Base-by-base conservation (phyloP, 2,113 vertebrate species). In the Hydrochoerus hydrochaeris region DNA sequence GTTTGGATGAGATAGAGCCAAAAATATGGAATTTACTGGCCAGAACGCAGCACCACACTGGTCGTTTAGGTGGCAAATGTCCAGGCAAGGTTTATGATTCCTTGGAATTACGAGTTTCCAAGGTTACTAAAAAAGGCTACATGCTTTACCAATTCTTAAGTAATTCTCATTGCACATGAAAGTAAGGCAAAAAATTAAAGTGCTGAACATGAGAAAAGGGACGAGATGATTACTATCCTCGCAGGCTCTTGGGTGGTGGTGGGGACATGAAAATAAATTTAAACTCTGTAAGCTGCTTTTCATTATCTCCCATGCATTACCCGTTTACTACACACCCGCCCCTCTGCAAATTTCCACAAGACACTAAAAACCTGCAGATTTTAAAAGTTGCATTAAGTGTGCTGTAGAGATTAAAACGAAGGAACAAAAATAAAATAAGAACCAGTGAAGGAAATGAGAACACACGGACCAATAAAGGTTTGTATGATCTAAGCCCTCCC, bases 21-120 rank as follows among this genome's bases (percentile, higher is more conserved):
- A 99, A 97, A 99, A 99, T 99, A 99, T 99, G 99, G 99, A 99
- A 99, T 99, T 99, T 99, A 99, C 99, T 99, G 99, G 99, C 99
- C 99, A 99, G 99, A 99, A 99, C 99, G 99, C 99, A 99, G 99
- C 99, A 99, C 99, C 99, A 99, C 99, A 98, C 99, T 99, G 99
- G 99, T 99, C 98, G 98, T 98, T 99, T 98, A 98, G 99, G 99
- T 99, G 99, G 99, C 99, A 99, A 98, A 99, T 99, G 99, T 99
- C 99, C 99, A 99, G 99, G 99, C 99, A 99, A 99, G 99, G 99
- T 98, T 99, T 98, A 99, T 99, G 99, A 99, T 99, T 99, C 98
- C 99, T 99, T 99, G 99, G 99, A 99, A 99, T 94, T 97, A 98
- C 98, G 98, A 98, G 98, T 98, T 98, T 98, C 98, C 99, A 99